These are phyloP conservation scores for Pyrocoelia pectoralis DNA, from an alignment of 2,888 invertebrate species.

Conservation along the genomic window DNA sequence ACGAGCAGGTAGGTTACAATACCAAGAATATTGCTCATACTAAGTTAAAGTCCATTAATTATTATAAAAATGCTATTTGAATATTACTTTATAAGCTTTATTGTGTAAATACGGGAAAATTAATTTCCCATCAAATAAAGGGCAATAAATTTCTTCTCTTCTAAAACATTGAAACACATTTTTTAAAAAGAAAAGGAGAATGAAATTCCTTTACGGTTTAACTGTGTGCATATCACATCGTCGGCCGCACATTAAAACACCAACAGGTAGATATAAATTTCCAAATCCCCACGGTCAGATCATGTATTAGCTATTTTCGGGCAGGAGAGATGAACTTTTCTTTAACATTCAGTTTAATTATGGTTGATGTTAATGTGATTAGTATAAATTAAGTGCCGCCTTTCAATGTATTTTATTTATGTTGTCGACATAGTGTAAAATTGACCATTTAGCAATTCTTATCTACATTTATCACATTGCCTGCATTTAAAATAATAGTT, in stretches of 20 bases:
- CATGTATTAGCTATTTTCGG: constrained; percentile 21
- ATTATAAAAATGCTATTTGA: too few species aligned
- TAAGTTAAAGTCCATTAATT: too few species aligned
- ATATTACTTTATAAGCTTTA: too few species aligned
- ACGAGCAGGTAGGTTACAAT: too few species aligned
- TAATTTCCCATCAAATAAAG: background rate
- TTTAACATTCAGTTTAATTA: constrained; percentile 9
- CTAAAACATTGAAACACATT: background rate
- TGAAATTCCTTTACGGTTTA: background rate
- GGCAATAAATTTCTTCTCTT: background rate
- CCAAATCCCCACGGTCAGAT: constrained; percentile 17
- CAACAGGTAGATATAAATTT: constrained; percentile 12
- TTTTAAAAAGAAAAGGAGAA: background rate
- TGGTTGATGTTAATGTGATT: constrained; percentile 22
- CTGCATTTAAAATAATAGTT: too few species aligned
- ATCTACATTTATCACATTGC: too few species aligned
- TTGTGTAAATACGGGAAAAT: too few species aligned
- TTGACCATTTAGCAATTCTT: background rate
- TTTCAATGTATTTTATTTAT: background rate
- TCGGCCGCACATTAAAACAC: constrained; percentile 10
- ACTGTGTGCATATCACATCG: constrained; percentile 2
- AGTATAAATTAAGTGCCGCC: constrained; percentile 16
- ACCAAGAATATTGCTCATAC: too few species aligned
- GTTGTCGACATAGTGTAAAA: background rate
- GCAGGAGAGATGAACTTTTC: constrained; percentile 16